Evolutionary conservation across 2,888 invertebrate species (phyloP).

Genomic region (Sarcophaga caerulescens): DNA sequence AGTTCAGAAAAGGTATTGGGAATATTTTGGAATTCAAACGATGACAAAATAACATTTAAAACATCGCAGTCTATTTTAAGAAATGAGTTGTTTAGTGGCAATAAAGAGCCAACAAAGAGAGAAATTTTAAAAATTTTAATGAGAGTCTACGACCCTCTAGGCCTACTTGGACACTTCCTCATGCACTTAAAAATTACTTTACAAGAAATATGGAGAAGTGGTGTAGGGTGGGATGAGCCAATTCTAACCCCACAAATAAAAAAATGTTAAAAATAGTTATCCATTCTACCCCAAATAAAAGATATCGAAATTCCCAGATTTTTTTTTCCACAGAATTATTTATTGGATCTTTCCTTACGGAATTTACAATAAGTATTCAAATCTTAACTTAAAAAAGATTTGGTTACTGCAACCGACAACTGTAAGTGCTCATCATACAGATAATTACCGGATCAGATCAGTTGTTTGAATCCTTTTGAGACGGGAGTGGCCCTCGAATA

Average conservation of each 20-base stretch:
- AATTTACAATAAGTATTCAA: too few species aligned
- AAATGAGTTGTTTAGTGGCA: background rate
- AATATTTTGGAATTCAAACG: background rate
- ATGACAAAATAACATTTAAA: conserved; percentile 11
- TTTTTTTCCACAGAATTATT: too few species aligned
- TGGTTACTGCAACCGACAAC: too few species aligned
- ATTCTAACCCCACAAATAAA: background rate
- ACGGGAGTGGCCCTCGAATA: too few species aligned
- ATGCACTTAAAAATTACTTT: conserved; percentile 47
- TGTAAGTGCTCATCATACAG: too few species aligned
- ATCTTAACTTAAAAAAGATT: too few species aligned
- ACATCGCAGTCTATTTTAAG: background rate
- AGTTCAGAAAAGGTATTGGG: conserved; percentile 1
- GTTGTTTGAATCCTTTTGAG: too few species aligned
- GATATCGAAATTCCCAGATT: conserved; percentile 17
- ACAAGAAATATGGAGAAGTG: conserved; percentile 44
- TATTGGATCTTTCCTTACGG: too few species aligned
- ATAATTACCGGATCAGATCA: too few species aligned
- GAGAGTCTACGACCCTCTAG: conserved; percentile 50
- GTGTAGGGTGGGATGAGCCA: conserved; percentile 24
- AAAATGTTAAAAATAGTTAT: conserved; percentile 4
- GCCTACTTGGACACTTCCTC: conserved; percentile 41
- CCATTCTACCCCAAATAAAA: background rate
- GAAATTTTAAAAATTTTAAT: conserved; percentile 49
- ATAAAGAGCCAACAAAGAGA: conserved; percentile 43